Evolutionary conservation across 2,113 vertebrate genomes (phyloP).

Genomic region (Tichodroma muraria): DNA sequence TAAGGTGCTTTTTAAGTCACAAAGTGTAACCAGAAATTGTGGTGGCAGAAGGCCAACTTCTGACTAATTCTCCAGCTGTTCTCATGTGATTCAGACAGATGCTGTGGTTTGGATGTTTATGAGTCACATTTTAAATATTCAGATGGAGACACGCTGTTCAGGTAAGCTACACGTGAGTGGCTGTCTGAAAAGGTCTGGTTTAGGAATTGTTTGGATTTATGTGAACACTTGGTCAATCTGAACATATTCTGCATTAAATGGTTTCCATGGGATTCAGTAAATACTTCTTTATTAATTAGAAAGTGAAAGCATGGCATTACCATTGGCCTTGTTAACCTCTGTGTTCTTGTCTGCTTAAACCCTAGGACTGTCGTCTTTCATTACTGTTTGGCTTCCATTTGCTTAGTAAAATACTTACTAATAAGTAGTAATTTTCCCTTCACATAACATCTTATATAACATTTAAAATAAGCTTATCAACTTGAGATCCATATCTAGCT

Average conservation of each 20-base stretch:
- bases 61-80: slow-evolving; percentile 59
- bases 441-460: background rate
- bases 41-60: slow-evolving; percentile 44
- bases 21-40: background rate
- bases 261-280: background rate
- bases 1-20: slow-evolving; percentile 22
- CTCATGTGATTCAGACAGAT: slow-evolving; percentile 46
- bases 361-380: background rate
- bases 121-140: slow-evolving; percentile 59
- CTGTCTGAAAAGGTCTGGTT: background rate
- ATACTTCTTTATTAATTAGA: slow-evolving; percentile 19
- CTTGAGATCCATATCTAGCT: background rate
- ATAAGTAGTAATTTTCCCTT: background rate
- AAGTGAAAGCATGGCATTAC: background rate
- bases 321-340: background rate
- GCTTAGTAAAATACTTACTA: background rate
- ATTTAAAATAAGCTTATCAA: background rate
- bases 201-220: slow-evolving; percentile 35
- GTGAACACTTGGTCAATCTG: background rate
- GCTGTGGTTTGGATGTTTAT: slow-evolving; percentile 21
- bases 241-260: slow-evolving; percentile 31
- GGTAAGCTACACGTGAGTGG: slow-evolving; percentile 11
- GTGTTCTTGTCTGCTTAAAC: background rate
- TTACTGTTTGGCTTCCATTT: background rate
- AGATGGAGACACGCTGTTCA: background rate